Base-by-base conservation (phyloP, 2,113 vertebrate species). In the Notothenia rossii region DNA sequence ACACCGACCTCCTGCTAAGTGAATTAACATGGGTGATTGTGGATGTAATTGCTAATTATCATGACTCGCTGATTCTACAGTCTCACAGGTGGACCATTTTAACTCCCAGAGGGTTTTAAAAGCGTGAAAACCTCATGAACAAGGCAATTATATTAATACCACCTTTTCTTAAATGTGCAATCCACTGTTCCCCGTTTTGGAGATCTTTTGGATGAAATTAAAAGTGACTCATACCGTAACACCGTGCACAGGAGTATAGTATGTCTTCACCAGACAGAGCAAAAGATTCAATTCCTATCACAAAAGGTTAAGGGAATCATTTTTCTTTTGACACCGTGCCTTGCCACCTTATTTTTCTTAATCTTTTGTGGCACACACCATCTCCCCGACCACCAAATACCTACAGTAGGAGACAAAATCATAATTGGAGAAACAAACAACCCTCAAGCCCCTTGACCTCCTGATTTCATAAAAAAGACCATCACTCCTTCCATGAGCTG, bases 11-110 rank as follows among this genome's bases (percentile, higher is more conserved):
- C 69, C 81, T 63, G 55, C 84, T 89, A 88, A 92, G 81, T 89
- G 86, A 92, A 90, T 93, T 93, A 92, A 89, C 86, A 79, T 79
- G 90, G 85, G 36, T 88, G 86, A 93, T 89, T 90, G 90, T 90
- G 89, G 87, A 82, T 91, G 87, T 91, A 93, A 93, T 93, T 91
- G 86, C 85, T 89, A 83, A 93, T 93, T 93, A 93, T 56, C 82
- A 86, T 84, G 81, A 91, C 86, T 89, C 86, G 77, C 63, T 89
- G 83, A 69, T 81, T 89, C 80, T 71, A 46, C 67, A 81, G 81
- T 86, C 88, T 72, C 84, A 48, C 83, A 90, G 88, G 88, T 91
- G 78, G 81, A 86, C 73, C 71, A 17, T 63, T 81, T 84, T 75
- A 63, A 36, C 59, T 72, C 88, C 85, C 81, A 25, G 60, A 20